Evolutionary conservation across 2,113 vertebrate species (phyloP), one percentile per base, ranked within the genome.

Genomic region (Vulpes lagopus): DNA sequence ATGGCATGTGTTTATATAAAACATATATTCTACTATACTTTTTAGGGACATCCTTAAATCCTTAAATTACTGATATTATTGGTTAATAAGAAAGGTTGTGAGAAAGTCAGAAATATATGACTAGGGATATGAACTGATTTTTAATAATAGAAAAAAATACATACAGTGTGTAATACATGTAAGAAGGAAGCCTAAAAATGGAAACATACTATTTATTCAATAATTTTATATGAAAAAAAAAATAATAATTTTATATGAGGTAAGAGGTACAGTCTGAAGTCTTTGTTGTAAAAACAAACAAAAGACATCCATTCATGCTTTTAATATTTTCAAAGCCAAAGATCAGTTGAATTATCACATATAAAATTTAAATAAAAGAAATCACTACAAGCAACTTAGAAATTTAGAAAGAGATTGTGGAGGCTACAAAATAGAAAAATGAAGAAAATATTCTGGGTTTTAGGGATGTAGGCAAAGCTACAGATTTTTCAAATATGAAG

Each of bases 401-500:
- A 97, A 98, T 96, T 98, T 97, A 98, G 93, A 97, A 97, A 97
- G 86, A 97, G 95, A 97, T 96, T 95, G 35, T 97, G 76, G 86
- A 96, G 96, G 97, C 93, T 89, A 84, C 92, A 97, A 60, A 97
- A 83, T 53, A 96, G 80, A 98, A 97, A 98, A 98, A 97, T 94
- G 97, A 94, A 97, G 82, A 98, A 79, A 95, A 97, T 91, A 98
- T 97, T 98, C 97, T 43, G 79, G 59, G 85, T 87, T 95, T 94
- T 97, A 98, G 92, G 65, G 98, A 98, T 96, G 19, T 69, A 91
- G 91, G 80, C 1, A 8, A 59, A 98, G 43, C 60, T 96, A 97
- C 89, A 96, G 86, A 95, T 97, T 92, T 97, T 98, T 94, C 92
- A 98, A 98, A 98, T 98, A 98, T 94, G 96, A 98, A 96, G 78